Conservation (phyloP, 2,888 invertebrate genomes). For the Daptonema setosum region DNA sequence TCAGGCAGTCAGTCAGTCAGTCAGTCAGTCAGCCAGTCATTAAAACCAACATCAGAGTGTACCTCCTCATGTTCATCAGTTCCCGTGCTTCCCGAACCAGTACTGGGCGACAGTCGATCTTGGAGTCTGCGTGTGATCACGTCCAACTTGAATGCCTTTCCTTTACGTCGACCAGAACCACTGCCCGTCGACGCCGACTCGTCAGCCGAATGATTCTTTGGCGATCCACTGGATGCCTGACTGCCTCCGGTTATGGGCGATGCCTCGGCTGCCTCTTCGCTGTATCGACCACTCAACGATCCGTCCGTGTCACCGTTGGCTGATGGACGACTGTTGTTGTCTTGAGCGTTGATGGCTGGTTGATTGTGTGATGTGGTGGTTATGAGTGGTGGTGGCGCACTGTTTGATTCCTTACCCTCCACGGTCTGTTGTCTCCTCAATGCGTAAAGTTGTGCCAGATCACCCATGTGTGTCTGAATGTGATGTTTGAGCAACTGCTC, state of each 20-base stretch:
- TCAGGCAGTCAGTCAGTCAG: too few species aligned
- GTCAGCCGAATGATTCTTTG: neutral
- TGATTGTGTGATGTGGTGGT: too few species aligned
- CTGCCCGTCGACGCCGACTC: too few species aligned
- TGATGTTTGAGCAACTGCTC: neutral
- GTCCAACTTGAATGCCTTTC: conserved; percentile 59
- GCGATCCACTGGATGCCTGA: neutral
- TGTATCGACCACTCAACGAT: neutral
- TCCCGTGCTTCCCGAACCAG: conserved; percentile 1
- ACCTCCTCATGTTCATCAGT: conserved; percentile 11
- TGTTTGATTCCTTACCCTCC: too few species aligned
- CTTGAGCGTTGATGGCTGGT: neutral
- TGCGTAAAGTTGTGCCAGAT: neutral
- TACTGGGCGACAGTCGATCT: conserved; percentile 11
- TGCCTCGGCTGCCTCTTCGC: neutral
- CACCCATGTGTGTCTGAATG: neutral
- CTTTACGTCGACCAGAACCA: conserved; percentile 45
- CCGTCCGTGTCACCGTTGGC: neutral
- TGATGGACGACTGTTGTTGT: neutral
- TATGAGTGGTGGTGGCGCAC: too few species aligned
- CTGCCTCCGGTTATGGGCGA: neutral
- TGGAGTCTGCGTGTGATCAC: conserved; percentile 16
- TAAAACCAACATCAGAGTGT: too few species aligned
- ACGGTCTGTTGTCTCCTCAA: neutral
- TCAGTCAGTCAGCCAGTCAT: too few species aligned